Percentiles rank a stretch among this genome's conserved stretches.
Conservation (phyloP, 2,888 invertebrate genomes). For the Stratiomys singularior region DNA sequence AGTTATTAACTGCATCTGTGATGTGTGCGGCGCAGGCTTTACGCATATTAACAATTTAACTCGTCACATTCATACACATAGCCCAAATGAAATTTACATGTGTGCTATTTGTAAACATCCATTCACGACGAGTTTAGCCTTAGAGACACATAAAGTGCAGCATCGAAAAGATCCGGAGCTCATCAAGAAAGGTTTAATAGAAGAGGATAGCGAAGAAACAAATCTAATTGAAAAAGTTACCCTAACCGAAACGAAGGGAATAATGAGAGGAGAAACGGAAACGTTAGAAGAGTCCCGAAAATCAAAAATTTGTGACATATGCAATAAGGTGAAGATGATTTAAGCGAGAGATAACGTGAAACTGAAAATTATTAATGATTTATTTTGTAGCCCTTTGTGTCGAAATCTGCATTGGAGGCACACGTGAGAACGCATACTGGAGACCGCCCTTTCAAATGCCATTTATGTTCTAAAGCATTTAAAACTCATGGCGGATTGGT, state of each 20-base stretch:
- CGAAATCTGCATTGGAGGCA: constrained; percentile 49
- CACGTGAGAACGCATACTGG: constrained; percentile 51
- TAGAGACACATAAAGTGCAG: constrained; percentile 5
- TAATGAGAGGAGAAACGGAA: background rate
- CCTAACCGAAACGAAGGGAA: background rate
- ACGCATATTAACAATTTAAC: constrained; percentile 48
- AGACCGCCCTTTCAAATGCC: constrained; percentile 51
- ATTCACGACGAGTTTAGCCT: constrained; percentile 7
- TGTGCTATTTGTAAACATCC: constrained; percentile 37
- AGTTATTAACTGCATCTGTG: constrained; percentile 48
- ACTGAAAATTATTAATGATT: background rate
- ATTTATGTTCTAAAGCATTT: constrained; percentile 49
- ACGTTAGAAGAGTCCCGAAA: constrained; percentile 4
- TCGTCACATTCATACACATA: constrained; percentile 48
- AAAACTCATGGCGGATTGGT: constrained; percentile 52
- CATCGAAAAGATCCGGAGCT: constrained; percentile 23
- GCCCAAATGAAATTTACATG: background rate
- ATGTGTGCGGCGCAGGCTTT: constrained; percentile 52
- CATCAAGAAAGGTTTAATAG: background rate
- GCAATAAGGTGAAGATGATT: constrained; percentile 31
- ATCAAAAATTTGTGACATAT: constrained; percentile 12
- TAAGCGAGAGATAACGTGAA: background rate
- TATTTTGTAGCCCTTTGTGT: constrained; percentile 46
- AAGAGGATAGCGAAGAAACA: background rate
- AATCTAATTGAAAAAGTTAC: background rate